Base-by-base conservation (phyloP, 1,140 invertebrate genomes). In the Drosophila novamexicana region DNA sequence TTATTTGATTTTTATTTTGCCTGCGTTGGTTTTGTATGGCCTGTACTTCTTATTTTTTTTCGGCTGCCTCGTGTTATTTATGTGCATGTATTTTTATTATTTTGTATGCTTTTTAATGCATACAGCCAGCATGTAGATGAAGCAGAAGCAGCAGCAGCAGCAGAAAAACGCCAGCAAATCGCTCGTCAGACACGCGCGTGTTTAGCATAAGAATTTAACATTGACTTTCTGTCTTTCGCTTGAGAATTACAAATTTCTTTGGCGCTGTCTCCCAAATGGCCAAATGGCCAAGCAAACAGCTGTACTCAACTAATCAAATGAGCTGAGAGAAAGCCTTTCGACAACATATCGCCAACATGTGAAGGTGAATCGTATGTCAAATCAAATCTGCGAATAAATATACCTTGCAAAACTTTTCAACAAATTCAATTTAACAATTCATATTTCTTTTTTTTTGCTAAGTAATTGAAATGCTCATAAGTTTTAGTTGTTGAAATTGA, bases 1-100 rank as follows among this genome's bases (percentile, higher is more conserved):
- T 86, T 88, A 88, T 86, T 88, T 86, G 79, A 83, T 79, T 83
- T 89, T 83, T 88, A 83, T 88, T 88, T 71, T 16, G 34, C 32
- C 66, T 70, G 53, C 57, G 52, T 79, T 62, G 45, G 74, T 74
- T 81, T 66, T 71, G 70, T 64, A 59, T 68, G 70, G 52, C 69
- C 22, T 22, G 22, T 22, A 22, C 47, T 74, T 54, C 70, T 50
- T 81, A 57, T 50, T 63, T 63, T 57, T 39, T 62, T 18, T 42
- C 16, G 49, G 22, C 50, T 56, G 61, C 67, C 58, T 64, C 62
- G 50, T 88, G 83, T 88, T 86, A 88, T 86, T 88, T 86, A 79
- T 86, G 83, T 76, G 62, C 68, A 75, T 76, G 73, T 72, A 70
- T 75, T 75, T 75, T 75, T 67, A 56, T 65, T 78, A 78, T 78